Percentiles rank a stretch among this genome's conserved stretches.
Evolutionary conservation across 2,113 vertebrate species (phyloP).

Genomic region (Nothoprocta pentlandii): DNA sequence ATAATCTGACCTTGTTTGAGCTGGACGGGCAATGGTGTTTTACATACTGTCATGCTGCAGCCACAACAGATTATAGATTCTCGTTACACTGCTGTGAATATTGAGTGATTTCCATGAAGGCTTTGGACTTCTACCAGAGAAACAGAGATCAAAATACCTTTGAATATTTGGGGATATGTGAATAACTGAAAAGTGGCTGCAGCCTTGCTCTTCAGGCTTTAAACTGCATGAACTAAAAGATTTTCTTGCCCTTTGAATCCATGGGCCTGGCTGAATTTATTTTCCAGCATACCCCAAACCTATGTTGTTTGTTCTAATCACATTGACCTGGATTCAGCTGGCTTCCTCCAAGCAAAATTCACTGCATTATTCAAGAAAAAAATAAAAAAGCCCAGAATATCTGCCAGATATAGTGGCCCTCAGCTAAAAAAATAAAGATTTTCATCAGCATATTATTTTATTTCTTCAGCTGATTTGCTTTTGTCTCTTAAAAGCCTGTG

Average conservation of each 20-base stretch:
- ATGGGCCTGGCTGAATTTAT: background rate
- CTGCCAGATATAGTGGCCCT: constrained; percentile 33
- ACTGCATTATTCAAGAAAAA: background rate
- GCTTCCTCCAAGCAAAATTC: constrained; percentile 52
- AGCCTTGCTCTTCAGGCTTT: background rate
- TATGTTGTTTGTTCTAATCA: constrained; percentile 52
- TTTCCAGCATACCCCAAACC: background rate
- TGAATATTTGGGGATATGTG: background rate
- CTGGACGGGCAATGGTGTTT: constrained; percentile 18
- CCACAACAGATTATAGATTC: background rate
- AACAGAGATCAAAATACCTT: constrained; percentile 7
- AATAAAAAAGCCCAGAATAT: background rate
- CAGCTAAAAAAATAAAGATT: background rate
- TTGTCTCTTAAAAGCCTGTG: constrained; percentile 54
- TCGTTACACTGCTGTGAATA: constrained; percentile 4
- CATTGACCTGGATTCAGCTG: constrained; percentile 60
- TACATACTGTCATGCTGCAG: background rate
- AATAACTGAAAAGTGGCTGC: background rate
- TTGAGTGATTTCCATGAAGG: background rate
- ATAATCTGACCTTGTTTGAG: constrained; percentile 52
- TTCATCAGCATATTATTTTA: constrained; percentile 35
- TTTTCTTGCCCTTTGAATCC: constrained; percentile 27
- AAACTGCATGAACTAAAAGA: background rate
- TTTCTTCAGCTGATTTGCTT: constrained; percentile 45
- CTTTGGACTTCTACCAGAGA: background rate